Evolutionary conservation across 2,888 invertebrate genomes (phyloP).

Genomic region (Volucella inanis): DNA sequence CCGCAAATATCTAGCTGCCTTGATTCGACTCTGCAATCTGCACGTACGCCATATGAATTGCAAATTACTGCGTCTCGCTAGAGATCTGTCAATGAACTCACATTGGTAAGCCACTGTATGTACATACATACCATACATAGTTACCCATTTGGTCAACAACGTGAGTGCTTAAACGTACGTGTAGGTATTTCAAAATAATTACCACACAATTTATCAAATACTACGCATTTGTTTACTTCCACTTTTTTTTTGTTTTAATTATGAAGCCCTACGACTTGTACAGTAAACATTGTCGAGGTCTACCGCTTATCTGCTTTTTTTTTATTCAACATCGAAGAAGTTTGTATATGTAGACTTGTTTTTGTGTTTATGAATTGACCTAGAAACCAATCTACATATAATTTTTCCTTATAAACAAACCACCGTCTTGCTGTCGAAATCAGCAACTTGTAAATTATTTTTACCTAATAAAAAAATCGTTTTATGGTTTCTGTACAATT

Average conservation of each 20-base stretch:
- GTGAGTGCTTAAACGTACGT: slow-evolving; percentile 26
- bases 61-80: slow-evolving; percentile 34
- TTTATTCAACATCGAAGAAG: background rate
- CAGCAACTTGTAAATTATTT: background rate
- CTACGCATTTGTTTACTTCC: slow-evolving; percentile 18
- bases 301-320: slow-evolving; percentile 29
- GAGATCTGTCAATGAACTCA: slow-evolving; percentile 56
- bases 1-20: slow-evolving; percentile 20
- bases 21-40: slow-evolving; percentile 13
- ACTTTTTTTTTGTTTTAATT: slow-evolving; percentile 6
- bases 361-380: slow-evolving; percentile 9
- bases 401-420: background rate
- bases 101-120: background rate
- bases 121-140: background rate
- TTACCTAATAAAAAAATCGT: no score
- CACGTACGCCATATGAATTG: slow-evolving; percentile 56
- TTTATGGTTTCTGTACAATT: no score
- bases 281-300: slow-evolving; percentile 30
- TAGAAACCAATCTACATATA: background rate
- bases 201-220: background rate
- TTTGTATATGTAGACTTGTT: background rate
- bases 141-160: slow-evolving; percentile 1
- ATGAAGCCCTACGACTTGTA: background rate
- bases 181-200: slow-evolving; percentile 7
- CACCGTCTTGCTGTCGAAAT: background rate